Evolutionary conservation across 2,797 vertebrate species (phyloP).

Genomic region (Pseudopleuronectes americanus): DNA sequence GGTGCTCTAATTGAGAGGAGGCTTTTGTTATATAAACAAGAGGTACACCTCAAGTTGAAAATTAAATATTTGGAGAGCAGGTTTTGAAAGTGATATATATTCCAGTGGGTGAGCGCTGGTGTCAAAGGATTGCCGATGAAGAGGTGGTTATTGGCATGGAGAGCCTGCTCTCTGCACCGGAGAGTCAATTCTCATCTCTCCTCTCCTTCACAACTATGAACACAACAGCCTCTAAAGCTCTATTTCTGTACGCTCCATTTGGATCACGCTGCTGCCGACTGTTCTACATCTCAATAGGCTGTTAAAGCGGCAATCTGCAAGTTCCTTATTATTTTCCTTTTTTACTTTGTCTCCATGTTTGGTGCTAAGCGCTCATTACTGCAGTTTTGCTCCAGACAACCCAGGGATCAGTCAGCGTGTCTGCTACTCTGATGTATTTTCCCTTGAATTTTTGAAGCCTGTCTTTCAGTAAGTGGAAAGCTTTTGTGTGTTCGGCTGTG

Average conservation of each 20-base stretch:
- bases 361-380: slow-evolving; percentile 63
- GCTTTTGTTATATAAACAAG: slow-evolving; percentile 77
- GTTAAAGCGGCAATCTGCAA: slow-evolving; percentile 48
- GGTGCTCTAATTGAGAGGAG: slow-evolving; percentile 69
- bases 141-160: slow-evolving; percentile 71
- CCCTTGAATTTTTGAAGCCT: slow-evolving; percentile 37
- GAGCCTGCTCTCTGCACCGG: slow-evolving; percentile 58
- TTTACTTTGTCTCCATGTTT: slow-evolving; percentile 48
- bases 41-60: slow-evolving; percentile 67
- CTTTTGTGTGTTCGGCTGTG: slow-evolving; percentile 23
- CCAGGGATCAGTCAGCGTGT: slow-evolving; percentile 38
- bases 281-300: slow-evolving; percentile 52
- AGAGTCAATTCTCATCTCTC: slow-evolving; percentile 63
- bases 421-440: background rate
- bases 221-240: slow-evolving; percentile 60
- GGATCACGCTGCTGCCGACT: slow-evolving; percentile 38
- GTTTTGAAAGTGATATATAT: slow-evolving; percentile 61
- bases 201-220: slow-evolving; percentile 63
- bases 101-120: slow-evolving; percentile 57
- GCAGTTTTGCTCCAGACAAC: slow-evolving; percentile 42
- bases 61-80: slow-evolving; percentile 70
- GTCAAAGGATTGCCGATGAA: slow-evolving; percentile 64
- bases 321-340: slow-evolving; percentile 52
- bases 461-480: slow-evolving; percentile 31
- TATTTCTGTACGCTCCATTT: slow-evolving; percentile 61